These are phyloP conservation scores for Tenebrio molitor DNA, from an alignment of 1,140 invertebrate genomes.

Conservation along the genomic window DNA sequence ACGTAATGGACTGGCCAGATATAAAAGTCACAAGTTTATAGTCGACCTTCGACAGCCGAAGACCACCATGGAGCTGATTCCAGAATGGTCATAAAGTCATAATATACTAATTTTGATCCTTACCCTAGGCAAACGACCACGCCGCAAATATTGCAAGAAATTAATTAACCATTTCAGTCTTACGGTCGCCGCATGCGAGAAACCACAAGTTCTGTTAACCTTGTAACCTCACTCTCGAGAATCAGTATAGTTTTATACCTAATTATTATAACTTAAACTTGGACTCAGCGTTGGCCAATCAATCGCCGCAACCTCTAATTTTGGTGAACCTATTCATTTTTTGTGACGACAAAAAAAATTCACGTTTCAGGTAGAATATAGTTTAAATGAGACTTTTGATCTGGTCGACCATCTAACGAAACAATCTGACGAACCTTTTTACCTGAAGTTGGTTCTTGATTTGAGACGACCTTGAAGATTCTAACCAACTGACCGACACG, in stretches of 20 bases:
- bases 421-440: conserved; percentile 15
- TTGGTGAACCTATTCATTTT: conserved; percentile 36
- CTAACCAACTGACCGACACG: conserved; percentile 45
- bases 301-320: conserved; percentile 19
- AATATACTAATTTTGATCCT: conserved; percentile 14
- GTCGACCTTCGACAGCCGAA: conserved; percentile 30
- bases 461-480: conserved; percentile 41
- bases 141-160: conserved; percentile 23
- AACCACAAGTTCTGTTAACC: conserved; percentile 14
- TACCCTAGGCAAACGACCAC: conserved; percentile 1
- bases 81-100: conserved; percentile 5
- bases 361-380: conserved; percentile 27
- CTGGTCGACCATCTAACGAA: conserved; percentile 17
- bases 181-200: conserved; percentile 9
- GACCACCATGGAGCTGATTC: conserved; percentile 27
- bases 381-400: conserved; percentile 20
- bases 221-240: not conserved
- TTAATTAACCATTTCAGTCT: too few species aligned
- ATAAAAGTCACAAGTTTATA: conserved; percentile 31
- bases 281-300: too few species aligned
- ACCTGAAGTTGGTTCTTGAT: conserved; percentile 3
- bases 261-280: not conserved
- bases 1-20: conserved; percentile 19
- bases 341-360: conserved; percentile 19
- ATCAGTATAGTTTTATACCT: not conserved